phyloP scores from a whole-genome alignment of 37 sponge, comb jelly and placozoan species.

The Cliona cf. orientalis region DNA sequence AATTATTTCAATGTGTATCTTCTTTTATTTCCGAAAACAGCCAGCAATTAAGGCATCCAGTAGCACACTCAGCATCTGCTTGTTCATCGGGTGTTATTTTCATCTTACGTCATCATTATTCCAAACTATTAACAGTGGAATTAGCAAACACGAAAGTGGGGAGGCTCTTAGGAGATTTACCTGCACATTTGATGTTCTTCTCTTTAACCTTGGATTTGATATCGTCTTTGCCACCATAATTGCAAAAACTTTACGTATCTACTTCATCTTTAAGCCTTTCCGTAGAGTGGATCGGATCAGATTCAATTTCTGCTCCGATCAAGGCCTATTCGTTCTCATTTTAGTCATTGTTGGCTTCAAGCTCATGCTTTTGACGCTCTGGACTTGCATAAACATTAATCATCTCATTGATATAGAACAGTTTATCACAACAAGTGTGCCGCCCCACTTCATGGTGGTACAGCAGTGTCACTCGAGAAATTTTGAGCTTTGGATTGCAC shows the following conservation, averaged over 20 bases:
- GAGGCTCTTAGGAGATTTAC: neutral
- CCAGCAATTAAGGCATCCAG: neutral
- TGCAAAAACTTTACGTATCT: neutral
- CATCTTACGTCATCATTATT: neutral
- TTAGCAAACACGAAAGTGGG: too few relatives aligned
- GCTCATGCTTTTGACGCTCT: neutral
- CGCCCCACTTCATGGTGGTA: neutral
- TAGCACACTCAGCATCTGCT: neutral
- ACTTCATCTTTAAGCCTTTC: neutral
- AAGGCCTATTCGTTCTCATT: neutral
- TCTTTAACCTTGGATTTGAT: neutral
- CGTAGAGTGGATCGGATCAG: neutral
- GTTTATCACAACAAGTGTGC: neutral
- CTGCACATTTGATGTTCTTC: neutral
- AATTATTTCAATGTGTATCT: neutral
- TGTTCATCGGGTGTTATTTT: constrained; percentile 2
- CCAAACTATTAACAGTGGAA: neutral
- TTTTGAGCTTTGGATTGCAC: neutral
- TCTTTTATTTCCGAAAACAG: neutral
- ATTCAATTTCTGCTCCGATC: neutral
- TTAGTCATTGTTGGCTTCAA: neutral
- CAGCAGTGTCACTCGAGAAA: neutral
- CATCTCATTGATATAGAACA: neutral
- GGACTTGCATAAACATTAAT: neutral
- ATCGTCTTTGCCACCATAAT: neutral